Conservation (phyloP, 2,888 invertebrate genomes). For the Drosophila siamana region DNA sequence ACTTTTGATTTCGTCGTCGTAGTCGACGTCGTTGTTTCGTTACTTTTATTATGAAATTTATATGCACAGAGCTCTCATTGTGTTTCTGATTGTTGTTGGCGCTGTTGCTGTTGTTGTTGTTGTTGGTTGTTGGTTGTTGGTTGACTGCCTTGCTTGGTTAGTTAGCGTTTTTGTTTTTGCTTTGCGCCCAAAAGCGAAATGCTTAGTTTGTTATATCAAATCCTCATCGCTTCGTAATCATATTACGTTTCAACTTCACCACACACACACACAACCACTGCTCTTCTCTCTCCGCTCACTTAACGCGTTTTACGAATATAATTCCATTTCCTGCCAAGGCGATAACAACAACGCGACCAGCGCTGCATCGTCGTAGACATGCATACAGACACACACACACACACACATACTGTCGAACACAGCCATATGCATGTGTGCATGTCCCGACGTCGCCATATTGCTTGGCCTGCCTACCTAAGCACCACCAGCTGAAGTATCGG, state of each 20-base stretch:
- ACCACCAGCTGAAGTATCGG: conserved; percentile 4
- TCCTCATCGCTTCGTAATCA: conserved; percentile 64
- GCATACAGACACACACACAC: conserved; percentile 16
- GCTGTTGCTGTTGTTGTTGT: too few species aligned
- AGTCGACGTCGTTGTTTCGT: conserved; percentile 38
- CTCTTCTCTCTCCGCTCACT: conserved; percentile 12
- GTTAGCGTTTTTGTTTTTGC: conserved; percentile 31
- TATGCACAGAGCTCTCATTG: conserved; percentile 39
- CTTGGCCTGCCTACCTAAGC: conserved; percentile 47
- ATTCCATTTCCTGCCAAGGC: conserved; percentile 83
- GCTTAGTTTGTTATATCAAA: conserved; percentile 74
- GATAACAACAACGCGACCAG: conserved; percentile 70
- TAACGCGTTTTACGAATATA: conserved; percentile 68
- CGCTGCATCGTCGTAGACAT: conserved; percentile 47
- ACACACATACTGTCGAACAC: background rate
- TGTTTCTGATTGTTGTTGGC: conserved; percentile 30
- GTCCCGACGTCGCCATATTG: conserved; percentile 67
- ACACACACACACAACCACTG: conserved; percentile 13
- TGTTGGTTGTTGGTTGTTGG: conserved; percentile 23
- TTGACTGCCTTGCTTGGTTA: conserved; percentile 28
- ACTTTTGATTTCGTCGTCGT: conserved; percentile 66
- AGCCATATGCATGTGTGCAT: conserved; percentile 38
- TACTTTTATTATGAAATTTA: conserved; percentile 70
- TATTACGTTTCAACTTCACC: conserved; percentile 60
- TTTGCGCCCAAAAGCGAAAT: conserved; percentile 62